phyloP scores from a whole-genome alignment of 2,113 vertebrate genomes.

The Bufo gargarizans region DNA sequence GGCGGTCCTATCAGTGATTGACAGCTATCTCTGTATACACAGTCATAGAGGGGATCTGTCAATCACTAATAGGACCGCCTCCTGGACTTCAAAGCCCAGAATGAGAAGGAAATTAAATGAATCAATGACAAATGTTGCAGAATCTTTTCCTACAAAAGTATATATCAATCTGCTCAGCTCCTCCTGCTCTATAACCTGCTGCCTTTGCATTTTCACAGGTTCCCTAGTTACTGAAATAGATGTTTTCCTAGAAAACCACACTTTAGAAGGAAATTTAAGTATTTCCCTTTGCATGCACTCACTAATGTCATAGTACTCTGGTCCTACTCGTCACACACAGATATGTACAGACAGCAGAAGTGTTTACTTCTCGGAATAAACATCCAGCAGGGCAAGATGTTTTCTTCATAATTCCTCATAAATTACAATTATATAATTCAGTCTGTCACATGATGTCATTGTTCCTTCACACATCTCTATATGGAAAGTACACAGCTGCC shows the following conservation, averaged over 20 bases:
- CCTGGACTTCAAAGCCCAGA: no score
- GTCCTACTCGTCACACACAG: neutral
- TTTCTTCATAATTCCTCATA: neutral
- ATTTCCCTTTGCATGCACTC: neutral
- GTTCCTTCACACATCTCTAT: neutral
- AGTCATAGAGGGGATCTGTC: no score
- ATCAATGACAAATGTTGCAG: no score
- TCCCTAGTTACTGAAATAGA: neutral
- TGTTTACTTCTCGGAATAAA: neutral
- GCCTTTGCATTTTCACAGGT: no score
- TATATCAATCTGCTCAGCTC: no score
- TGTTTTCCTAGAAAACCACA: neutral
- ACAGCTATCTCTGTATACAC: no score
- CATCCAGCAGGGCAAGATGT: neutral
- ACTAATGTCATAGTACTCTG: neutral
- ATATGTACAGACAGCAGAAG: neutral
- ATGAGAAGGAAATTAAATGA: no score
- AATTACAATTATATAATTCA: constrained; percentile 15
- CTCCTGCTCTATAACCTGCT: no score
- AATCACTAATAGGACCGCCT: no score
- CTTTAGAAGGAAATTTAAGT: neutral
- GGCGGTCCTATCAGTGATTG: no score
- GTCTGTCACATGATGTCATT: constrained; percentile 29
- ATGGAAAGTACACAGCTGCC: constrained; percentile 32
- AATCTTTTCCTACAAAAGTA: no score